Evolutionary conservation across 2,113 vertebrate genomes (phyloP), one percentile per base, ranked within the genome.

Genomic region (Gymnocephalus cernua): DNA sequence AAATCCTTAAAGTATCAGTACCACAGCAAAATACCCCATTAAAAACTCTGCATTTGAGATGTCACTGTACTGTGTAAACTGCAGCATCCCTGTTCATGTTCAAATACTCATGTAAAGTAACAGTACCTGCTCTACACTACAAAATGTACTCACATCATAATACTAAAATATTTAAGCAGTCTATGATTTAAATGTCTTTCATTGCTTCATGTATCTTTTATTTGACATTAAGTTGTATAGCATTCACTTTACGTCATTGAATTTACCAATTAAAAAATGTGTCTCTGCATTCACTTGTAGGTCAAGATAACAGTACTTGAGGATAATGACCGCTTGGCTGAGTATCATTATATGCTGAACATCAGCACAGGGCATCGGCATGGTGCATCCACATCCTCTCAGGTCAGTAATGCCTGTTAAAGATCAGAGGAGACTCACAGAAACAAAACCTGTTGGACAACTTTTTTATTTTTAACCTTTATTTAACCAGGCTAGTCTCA

Each of bases 241-340:
- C 18, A 19, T 19, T 64, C 1, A 25, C n/a, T 8, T 27, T 14
- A 27, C 9, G 15, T 47, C 3, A 35, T n/a, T 63, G 13, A 21
- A 64, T 41, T 64, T 27, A 57, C 19, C 9, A 45, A 15, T 16
- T 45, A 1, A 27, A 21, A 51, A 63, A 15, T 38, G 13, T 74
- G 11, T 77, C 21, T 14, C 73, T 0, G 0, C 18, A 19, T 58
- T 61, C 29, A 61, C 63, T 75, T 79, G 7, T 64, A 98, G 97
- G 96, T 97, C 82, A 99, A 97, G 90, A 95, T 99, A 91, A 97
- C 95, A 41, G 86, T 97, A 19, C 93, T 99, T 44, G 96, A 95
- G 69, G 98, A 99, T 90, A 99, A 98, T 0, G 97, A 99, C 65
- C 97, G 96, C 25, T 95, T 99, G 87, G 97, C 97, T 87, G 96